Percentiles rank a stretch among this genome's conserved stretches.
Conservation (phyloP, 2,113 vertebrate genomes). For the Morone saxatilis region DNA sequence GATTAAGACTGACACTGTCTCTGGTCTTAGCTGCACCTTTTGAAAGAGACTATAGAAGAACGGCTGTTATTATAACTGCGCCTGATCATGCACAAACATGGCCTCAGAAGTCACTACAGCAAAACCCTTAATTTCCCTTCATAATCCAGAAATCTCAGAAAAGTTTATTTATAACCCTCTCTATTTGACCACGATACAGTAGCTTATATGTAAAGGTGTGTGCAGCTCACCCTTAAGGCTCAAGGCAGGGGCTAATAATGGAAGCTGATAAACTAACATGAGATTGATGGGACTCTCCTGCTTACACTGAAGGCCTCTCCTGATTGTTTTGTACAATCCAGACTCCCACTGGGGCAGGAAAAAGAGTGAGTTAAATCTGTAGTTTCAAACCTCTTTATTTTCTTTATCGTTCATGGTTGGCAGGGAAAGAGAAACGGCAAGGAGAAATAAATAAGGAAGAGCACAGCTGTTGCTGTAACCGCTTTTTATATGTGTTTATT, state of each 20-base stretch:
- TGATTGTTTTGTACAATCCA: constrained; percentile 8
- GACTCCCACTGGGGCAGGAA: constrained; percentile 3
- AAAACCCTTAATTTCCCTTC: neutral
- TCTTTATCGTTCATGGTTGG: constrained; percentile 11
- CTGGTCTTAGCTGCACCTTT: neutral
- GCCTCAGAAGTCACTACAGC: neutral
- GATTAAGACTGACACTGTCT: neutral
- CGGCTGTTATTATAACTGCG: neutral
- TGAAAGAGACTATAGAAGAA: neutral
- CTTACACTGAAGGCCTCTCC: neutral
- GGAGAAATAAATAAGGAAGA: constrained; percentile 11
- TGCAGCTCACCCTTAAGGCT: neutral
- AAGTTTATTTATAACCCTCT: neutral
- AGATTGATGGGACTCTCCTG: constrained; percentile 16
- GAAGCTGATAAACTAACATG: constrained; percentile 23
- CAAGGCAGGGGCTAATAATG: constrained; percentile 20
- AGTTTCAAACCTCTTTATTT: neutral
- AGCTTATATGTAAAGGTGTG: neutral
- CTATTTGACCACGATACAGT: constrained; percentile 1
- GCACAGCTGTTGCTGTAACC: neutral
- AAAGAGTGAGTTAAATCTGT: neutral
- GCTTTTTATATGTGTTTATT: neutral
- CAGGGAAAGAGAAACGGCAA: neutral
- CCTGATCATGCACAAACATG: constrained; percentile 28
- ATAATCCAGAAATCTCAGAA: neutral